Base-by-base conservation (phyloP, 1,140 invertebrate genomes). In the Papilio dardanus region DNA sequence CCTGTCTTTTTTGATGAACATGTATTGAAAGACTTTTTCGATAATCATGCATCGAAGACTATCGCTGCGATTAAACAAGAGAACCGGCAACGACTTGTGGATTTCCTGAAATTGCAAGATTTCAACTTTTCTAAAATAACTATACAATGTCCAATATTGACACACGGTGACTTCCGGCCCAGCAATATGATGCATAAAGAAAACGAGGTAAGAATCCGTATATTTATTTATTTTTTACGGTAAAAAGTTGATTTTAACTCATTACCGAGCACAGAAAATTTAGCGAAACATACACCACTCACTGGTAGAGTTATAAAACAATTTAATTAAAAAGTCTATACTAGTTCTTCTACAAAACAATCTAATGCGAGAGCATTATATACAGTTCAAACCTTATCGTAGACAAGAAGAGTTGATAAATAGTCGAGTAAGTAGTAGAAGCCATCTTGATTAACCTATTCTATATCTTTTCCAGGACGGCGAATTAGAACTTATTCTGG, bases 161-260 rank as follows among this genome's bases (percentile, higher is more conserved):
- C 62, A 4, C 85, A 86, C 28, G 79, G 80, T 2, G 85, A 86
- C 65, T 85, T 76, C 54, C 69, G 80, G 8, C 74, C 77, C 0
- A 85, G 81, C 74, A 86, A 86, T 71, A 7, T 83, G 5, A 76
- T 86, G 77, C 78, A 81, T 37, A 81, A 78, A 79, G 21, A 54
- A 7, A 24, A 79, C 28, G 31, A 77, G 71, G 77, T 81, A 75
- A 66, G 68, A 31, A 37, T 24, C 58, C 7, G 66, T 30, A 40
- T 31, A 46, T 30, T 28, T 5, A 35, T 46, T 14, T 31, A 50
- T 3, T 12, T 30, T 46, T 42, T 30, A n/a, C n/a, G n/a, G n/a
- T n/a, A n/a, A n/a, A n/a, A n/a, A n/a, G n/a, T n/a, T n/a, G n/a
- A n/a, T 42, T 42, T 42, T 42, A 42, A 16, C 12, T 16, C 12